Evolutionary conservation across 2,797 vertebrate species (phyloP), one percentile per base, ranked within the genome.

Genomic region (Leptatherina wallacei): DNA sequence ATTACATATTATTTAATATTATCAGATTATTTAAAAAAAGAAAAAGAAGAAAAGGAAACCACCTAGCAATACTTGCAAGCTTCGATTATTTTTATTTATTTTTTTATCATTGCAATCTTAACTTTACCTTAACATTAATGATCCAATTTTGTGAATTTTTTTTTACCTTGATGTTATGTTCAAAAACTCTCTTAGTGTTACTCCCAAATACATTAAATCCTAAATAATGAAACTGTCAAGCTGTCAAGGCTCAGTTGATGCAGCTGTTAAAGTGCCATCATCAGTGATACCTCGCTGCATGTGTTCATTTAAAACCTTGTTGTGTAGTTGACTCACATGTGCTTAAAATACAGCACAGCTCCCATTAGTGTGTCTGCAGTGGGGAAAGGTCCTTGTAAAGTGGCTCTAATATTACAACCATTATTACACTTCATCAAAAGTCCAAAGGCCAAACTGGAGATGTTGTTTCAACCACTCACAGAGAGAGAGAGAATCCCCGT

Each of bases 351-450:
- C 82, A 91, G 76, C 55, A 40, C 27, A 63, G 73, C 73, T 80
- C 61, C 71, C 64, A 82, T 83, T 82, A 83, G 62, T 33, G 18
- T 71, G 71, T 80, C 84, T 91, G 89, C 76, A 82, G 75, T 85
- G 85, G 93, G 47, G 92, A 93, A 93, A 94, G 71, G 80, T 55
- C 54, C 27, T 71, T 65, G 62, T 65, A 44, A 33, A 77, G 90
- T 93, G 93, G 82, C 93, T 89, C 92, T 94, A 96, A 95, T 96
- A 96, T 93, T 95, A 95, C 88, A 87, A 83, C 78, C 87, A 91
- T 96, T 96, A 96, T 94, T 95, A 94, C 90, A 95, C 92, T 95
- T 95, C 94, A 96, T 96, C 94, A 96, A 78, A 77, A 70, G 30
- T 70, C 79, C 94, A 95, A 95, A 90, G 71, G 79, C 85, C 85